Conservation (phyloP, 2,888 invertebrate species). For the Brachynemurus nebulosus region DNA sequence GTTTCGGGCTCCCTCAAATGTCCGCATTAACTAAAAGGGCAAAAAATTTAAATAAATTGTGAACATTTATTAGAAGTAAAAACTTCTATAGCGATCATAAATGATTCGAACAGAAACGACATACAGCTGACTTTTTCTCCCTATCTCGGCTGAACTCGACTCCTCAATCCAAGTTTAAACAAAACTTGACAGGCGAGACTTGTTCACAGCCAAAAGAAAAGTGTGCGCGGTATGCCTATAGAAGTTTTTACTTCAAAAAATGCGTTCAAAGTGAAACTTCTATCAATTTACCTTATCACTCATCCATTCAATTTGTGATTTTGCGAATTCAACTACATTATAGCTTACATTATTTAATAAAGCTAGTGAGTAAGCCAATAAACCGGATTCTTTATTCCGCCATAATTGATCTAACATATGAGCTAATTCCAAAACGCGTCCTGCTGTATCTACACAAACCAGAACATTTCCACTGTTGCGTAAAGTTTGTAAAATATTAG, state of each 20-base stretch:
- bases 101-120: no score
- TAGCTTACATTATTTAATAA: slow-evolving; percentile 93
- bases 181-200: no score
- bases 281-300: slow-evolving; percentile 57
- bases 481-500: slow-evolving; percentile 85
- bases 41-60: no score
- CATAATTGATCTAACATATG: slow-evolving; percentile 93
- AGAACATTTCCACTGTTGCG: slow-evolving; percentile 91
- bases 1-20: slow-evolving; percentile 78
- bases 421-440: slow-evolving; percentile 87
- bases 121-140: no score
- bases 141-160: no score
- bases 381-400: slow-evolving; percentile 90
- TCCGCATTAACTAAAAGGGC: slow-evolving; percentile 59
- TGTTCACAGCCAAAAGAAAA: no score
- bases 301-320: slow-evolving; percentile 99
- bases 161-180: no score
- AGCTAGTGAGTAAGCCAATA: slow-evolving; percentile 87
- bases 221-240: no score
- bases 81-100: no score
- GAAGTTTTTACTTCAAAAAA: no score
- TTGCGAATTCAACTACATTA: slow-evolving; percentile 97
- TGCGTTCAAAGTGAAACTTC: no score
- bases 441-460: slow-evolving; percentile 93
- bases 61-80: no score